Base-by-base conservation (phyloP, 2,888 invertebrate species). In the Copidosoma aretas region DNA sequence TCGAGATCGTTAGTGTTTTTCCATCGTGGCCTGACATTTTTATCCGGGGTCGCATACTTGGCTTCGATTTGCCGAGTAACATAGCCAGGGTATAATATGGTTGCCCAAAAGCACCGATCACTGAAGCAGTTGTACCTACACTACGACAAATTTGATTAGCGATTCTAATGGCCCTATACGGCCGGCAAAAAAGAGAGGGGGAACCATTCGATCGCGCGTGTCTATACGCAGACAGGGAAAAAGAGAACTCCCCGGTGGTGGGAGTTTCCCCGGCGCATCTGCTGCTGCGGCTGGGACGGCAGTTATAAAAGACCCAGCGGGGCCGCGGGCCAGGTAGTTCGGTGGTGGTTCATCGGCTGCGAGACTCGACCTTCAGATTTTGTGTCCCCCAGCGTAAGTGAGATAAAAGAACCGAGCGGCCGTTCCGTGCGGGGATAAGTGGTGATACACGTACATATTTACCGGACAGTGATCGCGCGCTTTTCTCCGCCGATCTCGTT, bases 281-380 rank as follows among this genome's bases (percentile, higher is more conserved):
- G 12, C 43, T 46, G 32, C 14, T 41, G 14, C 41, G 41, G n/a
- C n/a, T n/a, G n/a, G n/a, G 68, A 43, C 74, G 65, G 46, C 66
- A 73, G 75, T 79, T 82, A 82, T 82, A 82, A 82, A 80, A 77
- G 78, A 74, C 75, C 59, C 73, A 67, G 64, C 72, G 63, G 52
- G n/a, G 56, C 51, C 54, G 22, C 52, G 58, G 67, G 46, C 60
- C 66, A 74, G 71, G 58, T 78, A 82, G 82, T 82, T 80, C 77
- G 77, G 78, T 80, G 78, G 78, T 81, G 73, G 77, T 79, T 77
- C 77, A 73, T 77, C 77, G 75, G 73, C 74, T 76, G 74, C 39
- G 22, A 32, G 32, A 32, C 32, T 32, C 32, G 32, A 32, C 59
- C 64, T 46, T 61, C 17, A 57, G 14, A 21, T 46, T 49, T 61